Conservation (phyloP, 2,113 vertebrate genomes). For the Heloderma charlesbogerti region DNA sequence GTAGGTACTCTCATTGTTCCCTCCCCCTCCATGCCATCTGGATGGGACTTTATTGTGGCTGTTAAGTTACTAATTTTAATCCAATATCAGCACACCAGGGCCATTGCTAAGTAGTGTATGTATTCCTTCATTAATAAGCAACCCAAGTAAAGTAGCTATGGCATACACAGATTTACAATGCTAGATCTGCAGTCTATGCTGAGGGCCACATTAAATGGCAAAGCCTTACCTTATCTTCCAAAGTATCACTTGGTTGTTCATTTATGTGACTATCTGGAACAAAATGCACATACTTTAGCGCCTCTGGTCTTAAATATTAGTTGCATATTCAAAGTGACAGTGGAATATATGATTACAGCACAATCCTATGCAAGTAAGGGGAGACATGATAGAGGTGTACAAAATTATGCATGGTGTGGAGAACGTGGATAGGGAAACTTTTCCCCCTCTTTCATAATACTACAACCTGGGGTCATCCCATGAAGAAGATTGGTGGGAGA, state of each 20-base stretch:
- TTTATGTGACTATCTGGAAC: constrained; percentile 54
- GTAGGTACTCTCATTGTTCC: too few relatives aligned
- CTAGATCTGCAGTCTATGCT: not conserved
- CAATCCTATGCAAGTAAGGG: too few relatives aligned
- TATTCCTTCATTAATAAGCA: not conserved
- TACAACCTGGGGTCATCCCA: too few relatives aligned
- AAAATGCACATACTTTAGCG: not conserved
- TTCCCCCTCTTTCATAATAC: too few relatives aligned
- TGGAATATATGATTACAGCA: not conserved
- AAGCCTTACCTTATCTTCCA: constrained; percentile 64
- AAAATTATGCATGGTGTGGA: too few relatives aligned
- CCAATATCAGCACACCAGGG: not conserved
- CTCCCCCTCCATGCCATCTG: not conserved
- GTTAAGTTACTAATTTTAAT: not conserved
- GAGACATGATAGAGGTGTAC: too few relatives aligned
- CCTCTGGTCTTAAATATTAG: not conserved
- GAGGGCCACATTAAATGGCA: not conserved
- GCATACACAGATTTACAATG: not conserved
- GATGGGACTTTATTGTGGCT: not conserved
- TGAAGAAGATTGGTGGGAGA: too few relatives aligned
- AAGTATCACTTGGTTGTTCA: constrained; percentile 40
- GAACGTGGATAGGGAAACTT: too few relatives aligned
- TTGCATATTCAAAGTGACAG: not conserved
- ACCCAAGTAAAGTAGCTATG: not conserved
- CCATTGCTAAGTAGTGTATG: not conserved